Evolutionary conservation across 2,113 vertebrate species (phyloP).

Genomic region (Suncus etruscus): DNA sequence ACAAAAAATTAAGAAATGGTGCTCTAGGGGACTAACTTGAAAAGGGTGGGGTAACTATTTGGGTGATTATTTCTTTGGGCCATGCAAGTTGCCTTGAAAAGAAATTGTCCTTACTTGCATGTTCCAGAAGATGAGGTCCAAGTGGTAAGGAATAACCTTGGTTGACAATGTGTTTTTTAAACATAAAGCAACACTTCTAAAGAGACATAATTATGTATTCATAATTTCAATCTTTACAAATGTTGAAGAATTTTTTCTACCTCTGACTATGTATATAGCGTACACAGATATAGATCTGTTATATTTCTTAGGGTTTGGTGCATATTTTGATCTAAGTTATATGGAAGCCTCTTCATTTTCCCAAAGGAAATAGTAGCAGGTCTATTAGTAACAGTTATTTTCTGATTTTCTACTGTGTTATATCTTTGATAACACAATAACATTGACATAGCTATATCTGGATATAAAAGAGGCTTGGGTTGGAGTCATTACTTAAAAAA

Average conservation of each 20-base stretch:
- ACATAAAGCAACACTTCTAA: not conserved
- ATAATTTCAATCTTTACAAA: not conserved
- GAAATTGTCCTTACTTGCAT: not conserved
- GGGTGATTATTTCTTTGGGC: too few species aligned
- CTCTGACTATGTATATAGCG: not conserved
- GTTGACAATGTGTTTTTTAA: not conserved
- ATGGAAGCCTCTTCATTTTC: not conserved
- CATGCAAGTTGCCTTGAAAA: not conserved
- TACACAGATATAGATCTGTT: not conserved
- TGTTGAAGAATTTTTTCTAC: not conserved
- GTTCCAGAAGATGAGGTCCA: not conserved
- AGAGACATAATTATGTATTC: not conserved
- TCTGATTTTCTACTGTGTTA: conserved; percentile 2
- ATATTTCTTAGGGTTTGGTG: conserved; percentile 12
- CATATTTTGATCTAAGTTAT: conserved; percentile 16
- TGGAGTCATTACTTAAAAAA: conserved; percentile 31
- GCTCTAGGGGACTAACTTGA: not conserved
- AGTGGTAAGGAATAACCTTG: not conserved
- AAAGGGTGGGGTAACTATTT: not conserved
- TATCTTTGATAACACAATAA: not conserved
- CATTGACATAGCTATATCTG: not conserved
- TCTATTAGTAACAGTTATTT: not conserved
- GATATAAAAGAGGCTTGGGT: not conserved
- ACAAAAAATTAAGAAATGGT: too few species aligned
- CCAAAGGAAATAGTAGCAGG: not conserved